Evolutionary conservation across 2,888 invertebrate species (phyloP).

Genomic region (Tanypteryx hageni): DNA sequence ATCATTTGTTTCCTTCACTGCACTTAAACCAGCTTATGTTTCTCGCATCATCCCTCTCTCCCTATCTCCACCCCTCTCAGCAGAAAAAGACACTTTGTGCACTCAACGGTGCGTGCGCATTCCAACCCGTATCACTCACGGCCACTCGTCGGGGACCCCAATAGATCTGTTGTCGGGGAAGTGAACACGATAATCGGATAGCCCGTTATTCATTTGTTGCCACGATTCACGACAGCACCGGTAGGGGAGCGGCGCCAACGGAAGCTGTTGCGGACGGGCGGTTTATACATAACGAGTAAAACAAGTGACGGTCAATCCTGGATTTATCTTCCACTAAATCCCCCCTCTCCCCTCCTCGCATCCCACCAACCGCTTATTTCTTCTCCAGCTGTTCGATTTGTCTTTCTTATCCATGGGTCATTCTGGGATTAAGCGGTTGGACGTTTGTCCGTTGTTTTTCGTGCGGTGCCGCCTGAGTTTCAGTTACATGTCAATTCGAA

Average conservation of each 20-base stretch:
- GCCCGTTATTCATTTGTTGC: conserved; percentile 57
- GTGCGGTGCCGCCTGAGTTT: too few species aligned
- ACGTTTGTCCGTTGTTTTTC: too few species aligned
- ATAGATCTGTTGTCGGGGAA: conserved; percentile 13
- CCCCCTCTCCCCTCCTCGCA: background rate
- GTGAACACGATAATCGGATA: conserved; percentile 55
- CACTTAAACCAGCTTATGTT: too few species aligned
- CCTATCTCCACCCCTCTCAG: too few species aligned
- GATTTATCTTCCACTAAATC: background rate
- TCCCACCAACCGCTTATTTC: too few species aligned
- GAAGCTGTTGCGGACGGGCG: conserved; percentile 18
- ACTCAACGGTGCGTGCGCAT: background rate
- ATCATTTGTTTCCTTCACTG: too few species aligned
- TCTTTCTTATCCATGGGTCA: too few species aligned
- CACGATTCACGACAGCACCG: background rate
- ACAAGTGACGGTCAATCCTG: background rate
- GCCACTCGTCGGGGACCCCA: conserved; percentile 28
- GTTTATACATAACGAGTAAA: background rate
- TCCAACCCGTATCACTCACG: conserved; percentile 29
- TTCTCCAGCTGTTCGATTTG: too few species aligned
- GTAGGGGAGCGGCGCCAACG: conserved; percentile 59
- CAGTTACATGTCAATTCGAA: too few species aligned
- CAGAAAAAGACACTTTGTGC: too few species aligned
- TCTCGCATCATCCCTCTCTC: too few species aligned
- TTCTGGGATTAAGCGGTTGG: too few species aligned